Base-by-base conservation (phyloP, 1,140 invertebrate genomes). In the Marisa cornuarietis region DNA sequence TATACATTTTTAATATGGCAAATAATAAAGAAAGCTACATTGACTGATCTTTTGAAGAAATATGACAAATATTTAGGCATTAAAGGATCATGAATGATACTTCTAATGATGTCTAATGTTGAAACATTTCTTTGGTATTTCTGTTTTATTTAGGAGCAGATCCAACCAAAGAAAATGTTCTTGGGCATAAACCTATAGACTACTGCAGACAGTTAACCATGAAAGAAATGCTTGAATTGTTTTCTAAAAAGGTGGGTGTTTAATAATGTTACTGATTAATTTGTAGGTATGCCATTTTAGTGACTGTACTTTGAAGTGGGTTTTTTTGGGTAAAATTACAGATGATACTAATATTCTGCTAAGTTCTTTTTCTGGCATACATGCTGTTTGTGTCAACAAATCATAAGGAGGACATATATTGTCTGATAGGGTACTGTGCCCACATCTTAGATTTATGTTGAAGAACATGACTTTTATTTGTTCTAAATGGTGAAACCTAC, bases 161-260 rank as follows among this genome's bases (percentile, higher is more conserved):
- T 88, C 93, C 93, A 9, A 87, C 88, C 11, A 76, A 88, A 54
- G 93, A 95, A 87, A 96, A 96, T 91, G 94, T 95, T 86, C 92
- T 94, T 74, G 96, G 96, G 3, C 94, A 96, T 85, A 93, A 92
- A 82, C 93, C 97, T 22, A 87, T 94, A n/a, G 94, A 95, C 79
- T 97, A 97, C 91, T 93, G 94, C 58, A 85, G 87, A 76, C 83
- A 80, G 54, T 52, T 65, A 31, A 58, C 73, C 11, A 92, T 94
- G 61, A 92, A 92, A 87, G 88, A 92, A 63, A 83, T 94, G 78
- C 81, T 93, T 84, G 78, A 88, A 65, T 83, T 86, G 49, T 87
- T 90, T 80, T 86, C 89, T 52, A 85, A 88, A 82, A 91, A 91
- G 79, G 91, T 92, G 85, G 76, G 42, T 65, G 31, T 51, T 16